phyloP scores from a whole-genome alignment of 2,113 vertebrate genomes.

The Sclerurus mexicanus region DNA sequence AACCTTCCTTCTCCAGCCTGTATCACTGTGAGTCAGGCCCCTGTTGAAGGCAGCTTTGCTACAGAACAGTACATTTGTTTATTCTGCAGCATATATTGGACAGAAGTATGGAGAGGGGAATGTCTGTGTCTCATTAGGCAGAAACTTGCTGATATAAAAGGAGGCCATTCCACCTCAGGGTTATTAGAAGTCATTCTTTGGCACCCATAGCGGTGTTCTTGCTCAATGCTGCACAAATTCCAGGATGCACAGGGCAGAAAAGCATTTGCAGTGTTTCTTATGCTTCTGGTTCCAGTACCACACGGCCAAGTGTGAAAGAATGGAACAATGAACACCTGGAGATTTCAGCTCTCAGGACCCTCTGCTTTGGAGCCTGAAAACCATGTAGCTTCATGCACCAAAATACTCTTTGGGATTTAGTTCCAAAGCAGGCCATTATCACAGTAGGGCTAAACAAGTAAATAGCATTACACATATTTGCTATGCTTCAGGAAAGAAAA shows the following conservation, averaged over 20 bases:
- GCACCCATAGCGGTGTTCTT: not conserved
- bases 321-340: not conserved
- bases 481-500: not conserved
- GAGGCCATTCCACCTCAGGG: not conserved
- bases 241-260: not conserved
- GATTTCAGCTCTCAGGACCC: not conserved
- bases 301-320: not conserved
- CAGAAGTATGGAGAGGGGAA: not conserved
- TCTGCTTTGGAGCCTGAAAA: not conserved
- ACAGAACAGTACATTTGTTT: not conserved
- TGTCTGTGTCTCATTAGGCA: not conserved
- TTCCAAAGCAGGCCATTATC: not conserved
- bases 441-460: not conserved
- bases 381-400: not conserved
- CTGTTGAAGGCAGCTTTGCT: fast-evolving
- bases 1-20: not conserved
- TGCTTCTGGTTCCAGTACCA: not conserved
- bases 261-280: not conserved
- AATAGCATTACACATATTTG: not conserved
- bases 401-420: not conserved
- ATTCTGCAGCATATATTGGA: not conserved
- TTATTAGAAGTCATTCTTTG: not conserved
- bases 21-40: not conserved
- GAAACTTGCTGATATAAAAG: not conserved
- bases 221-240: not conserved